Evolutionary conservation across 1,140 invertebrate species (phyloP).

Genomic region (Orchesella cincta): DNA sequence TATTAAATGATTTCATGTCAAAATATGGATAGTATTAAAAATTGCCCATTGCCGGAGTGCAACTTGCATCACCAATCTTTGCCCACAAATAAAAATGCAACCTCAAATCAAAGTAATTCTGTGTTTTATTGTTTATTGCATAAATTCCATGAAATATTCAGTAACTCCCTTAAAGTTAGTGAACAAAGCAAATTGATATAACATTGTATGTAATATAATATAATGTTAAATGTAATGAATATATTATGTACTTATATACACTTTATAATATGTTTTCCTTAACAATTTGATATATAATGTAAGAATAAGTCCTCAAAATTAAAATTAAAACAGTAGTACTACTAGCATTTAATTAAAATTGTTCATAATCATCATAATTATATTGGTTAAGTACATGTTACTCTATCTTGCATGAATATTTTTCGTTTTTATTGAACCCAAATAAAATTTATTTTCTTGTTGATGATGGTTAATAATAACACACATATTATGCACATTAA

Average conservation of each 20-base stretch:
- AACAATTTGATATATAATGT: not conserved
- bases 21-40: too few relatives aligned
- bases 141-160: not conserved
- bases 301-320: not conserved
- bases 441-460: not conserved
- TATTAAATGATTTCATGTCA: too few relatives aligned
- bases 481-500: not conserved
- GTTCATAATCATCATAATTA: not conserved
- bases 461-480: not conserved
- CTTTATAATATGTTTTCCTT: not conserved
- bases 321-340: not conserved
- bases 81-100: too few relatives aligned
- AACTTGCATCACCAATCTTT: too few relatives aligned
- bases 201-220: not conserved
- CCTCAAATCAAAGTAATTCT: too few relatives aligned
- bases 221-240: not conserved
- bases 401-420: too few relatives aligned
- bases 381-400: not conserved
- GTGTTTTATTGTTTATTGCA: slow-evolving; percentile 12
- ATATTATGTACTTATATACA: not conserved
- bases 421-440: too few relatives aligned
- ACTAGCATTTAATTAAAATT: not conserved
- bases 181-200: slow-evolving; percentile 8
- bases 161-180: slow-evolving; percentile 5
- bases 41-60: too few relatives aligned